Evolutionary conservation across 1,140 invertebrate genomes (phyloP).

Genomic region (Gryllus bimaculatus): DNA sequence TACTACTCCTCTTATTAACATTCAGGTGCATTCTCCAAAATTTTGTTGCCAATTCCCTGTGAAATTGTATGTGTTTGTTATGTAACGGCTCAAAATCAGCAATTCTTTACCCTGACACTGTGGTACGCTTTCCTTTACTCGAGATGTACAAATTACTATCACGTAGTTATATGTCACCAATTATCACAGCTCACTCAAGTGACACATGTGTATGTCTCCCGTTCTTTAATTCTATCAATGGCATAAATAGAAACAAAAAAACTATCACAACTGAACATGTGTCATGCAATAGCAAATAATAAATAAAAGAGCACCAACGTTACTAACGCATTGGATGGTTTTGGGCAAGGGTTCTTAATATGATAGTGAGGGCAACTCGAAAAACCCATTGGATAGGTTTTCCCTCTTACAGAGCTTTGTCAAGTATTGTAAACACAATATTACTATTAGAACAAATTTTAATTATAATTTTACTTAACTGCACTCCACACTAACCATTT

Average conservation of each 20-base stretch:
- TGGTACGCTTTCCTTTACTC: conserved; percentile 50
- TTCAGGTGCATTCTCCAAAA: conserved; percentile 99
- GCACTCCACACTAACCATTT: no score
- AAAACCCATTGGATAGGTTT: conserved; percentile 27
- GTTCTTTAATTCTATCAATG: conserved; percentile 99
- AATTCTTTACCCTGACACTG: not conserved
- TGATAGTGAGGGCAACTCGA: conserved; percentile 76
- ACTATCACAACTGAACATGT: conserved; percentile 10
- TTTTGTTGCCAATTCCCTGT: conserved; percentile 95
- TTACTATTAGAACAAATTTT: no score
- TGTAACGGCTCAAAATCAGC: not conserved
- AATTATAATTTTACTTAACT: no score
- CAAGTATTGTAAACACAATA: no score
- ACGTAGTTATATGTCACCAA: conserved; percentile 98
- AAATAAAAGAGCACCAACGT: not conserved
- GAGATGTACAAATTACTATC: conserved; percentile 99
- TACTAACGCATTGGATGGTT: conserved; percentile 88
- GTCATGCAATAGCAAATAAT: not conserved
- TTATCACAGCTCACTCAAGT: conserved; percentile 97
- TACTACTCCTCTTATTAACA: conserved; percentile 98
- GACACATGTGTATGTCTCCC: conserved; percentile 99
- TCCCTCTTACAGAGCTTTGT: no score
- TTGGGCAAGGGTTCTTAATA: conserved; percentile 82
- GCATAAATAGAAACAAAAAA: conserved; percentile 43
- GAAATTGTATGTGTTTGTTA: conserved; percentile 21